Percentiles rank a stretch among this genome's conserved stretches.
phyloP scores from a whole-genome alignment of 2,797 vertebrate species.

The Protosalanx chinensis region DNA sequence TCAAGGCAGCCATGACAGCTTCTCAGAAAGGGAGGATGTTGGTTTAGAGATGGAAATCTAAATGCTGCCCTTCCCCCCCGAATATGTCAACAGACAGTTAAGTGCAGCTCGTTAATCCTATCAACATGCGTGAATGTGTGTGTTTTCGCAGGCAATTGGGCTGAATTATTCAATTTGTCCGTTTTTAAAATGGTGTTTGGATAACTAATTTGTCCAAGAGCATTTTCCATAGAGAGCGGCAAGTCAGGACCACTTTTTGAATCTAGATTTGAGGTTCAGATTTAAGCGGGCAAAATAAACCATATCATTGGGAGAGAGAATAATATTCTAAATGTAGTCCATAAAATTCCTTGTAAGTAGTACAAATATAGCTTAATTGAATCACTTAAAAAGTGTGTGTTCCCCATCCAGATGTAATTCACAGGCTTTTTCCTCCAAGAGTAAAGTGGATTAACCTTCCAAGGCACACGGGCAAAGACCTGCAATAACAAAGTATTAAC shows the following conservation, averaged over 20 bases:
- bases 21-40: conserved; percentile 49
- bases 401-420: not conserved
- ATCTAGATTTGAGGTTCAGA: conserved; percentile 36
- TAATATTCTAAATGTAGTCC: conserved; percentile 33
- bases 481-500: conserved; percentile 3
- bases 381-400: conserved; percentile 25
- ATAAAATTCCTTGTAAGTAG: conserved; percentile 25
- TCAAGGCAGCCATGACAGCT: conserved; percentile 37
- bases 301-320: conserved; percentile 30
- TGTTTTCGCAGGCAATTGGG: conserved; percentile 66
- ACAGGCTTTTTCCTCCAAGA: not conserved
- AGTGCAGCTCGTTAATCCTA: conserved; percentile 62
- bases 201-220: conserved; percentile 58
- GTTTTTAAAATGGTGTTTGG: conserved; percentile 60
- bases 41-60: conserved; percentile 55
- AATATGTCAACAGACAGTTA: conserved; percentile 53
- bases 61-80: conserved; percentile 19
- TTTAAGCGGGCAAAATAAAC: conserved; percentile 48
- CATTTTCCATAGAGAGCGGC: conserved; percentile 56
- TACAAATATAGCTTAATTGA: conserved; percentile 37
- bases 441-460: not conserved
- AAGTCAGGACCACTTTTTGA: conserved; percentile 44
- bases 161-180: conserved; percentile 68
- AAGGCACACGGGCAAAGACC: not conserved
- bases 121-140: conserved; percentile 53